Conservation (phyloP, 2,888 invertebrate species). For the Pilophorus perplexus region DNA sequence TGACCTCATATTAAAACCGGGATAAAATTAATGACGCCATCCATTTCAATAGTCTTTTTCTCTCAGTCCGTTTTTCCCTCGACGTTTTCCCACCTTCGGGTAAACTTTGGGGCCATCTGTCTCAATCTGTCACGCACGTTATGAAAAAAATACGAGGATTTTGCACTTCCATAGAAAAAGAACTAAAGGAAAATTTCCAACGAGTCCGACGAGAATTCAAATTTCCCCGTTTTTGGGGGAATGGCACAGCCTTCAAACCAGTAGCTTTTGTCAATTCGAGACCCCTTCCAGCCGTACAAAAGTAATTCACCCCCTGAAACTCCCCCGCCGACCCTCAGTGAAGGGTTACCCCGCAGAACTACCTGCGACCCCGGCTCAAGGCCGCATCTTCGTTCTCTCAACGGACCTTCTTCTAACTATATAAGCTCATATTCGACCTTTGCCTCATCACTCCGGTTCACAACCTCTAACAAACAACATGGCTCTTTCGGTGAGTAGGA, state of each 20-base stretch:
- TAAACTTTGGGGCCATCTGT: constrained; percentile 25
- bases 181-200: no score
- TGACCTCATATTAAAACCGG: constrained; percentile 27
- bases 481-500: constrained; percentile 28
- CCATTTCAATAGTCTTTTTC: constrained; percentile 31
- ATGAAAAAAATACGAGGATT: no score
- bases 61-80: neutral
- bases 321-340: no score
- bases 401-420: constrained; percentile 26
- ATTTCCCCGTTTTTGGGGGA: no score
- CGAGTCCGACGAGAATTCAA: no score
- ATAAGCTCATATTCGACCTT: constrained; percentile 37
- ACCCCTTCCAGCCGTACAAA: no score
- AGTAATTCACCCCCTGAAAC: no score
- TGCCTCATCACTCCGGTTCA: constrained; percentile 37
- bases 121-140: constrained; percentile 28
- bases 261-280: no score
- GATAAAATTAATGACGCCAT: constrained; percentile 39
- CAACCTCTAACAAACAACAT: constrained; percentile 31
- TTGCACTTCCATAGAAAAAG: no score
- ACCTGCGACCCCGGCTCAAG: constrained; percentile 10
- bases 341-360: no score
- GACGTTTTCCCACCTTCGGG: constrained; percentile 13
- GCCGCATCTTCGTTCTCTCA: constrained; percentile 1
- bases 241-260: no score